Evolutionary conservation across 2,113 vertebrate species (phyloP), one percentile per base, ranked within the genome.

Genomic region (Forbesichthys agassizii): DNA sequence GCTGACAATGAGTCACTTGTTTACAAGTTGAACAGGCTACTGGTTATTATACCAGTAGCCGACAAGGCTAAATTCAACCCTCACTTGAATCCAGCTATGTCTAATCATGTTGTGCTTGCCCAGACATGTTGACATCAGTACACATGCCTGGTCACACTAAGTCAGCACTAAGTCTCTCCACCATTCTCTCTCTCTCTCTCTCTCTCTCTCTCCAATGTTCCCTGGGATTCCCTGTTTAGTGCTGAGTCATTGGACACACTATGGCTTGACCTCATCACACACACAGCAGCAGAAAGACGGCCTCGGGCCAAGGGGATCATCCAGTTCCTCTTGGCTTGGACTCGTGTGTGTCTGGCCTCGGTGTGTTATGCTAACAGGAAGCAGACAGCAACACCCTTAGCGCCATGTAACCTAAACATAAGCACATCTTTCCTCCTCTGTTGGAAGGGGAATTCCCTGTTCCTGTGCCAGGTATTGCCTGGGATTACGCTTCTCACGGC

Each of bases 161-260:
- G 46, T 42, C 48, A 59, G 5, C 74, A 73, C 47, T 57, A 52
- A 13, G 51, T 57, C 9, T 33, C 56, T 33, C 2, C 5, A 59
- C 27, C 27, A 9, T 59, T 9, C 56, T 59, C 13, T 4, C 47
- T 33, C 46, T 13, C n/a, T 27, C 4, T 42, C 48, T n/a, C 62
- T 64, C 51, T 16, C 68, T 3, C 51, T 68, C 64, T 63, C 9
- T 73, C 74, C 66, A 11, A 9, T 54, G 57, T 51, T 5, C 42
- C 11, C 63, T 49, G 88, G 81, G 83, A 90, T 84, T 90, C 88
- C 84, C 85, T 82, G 48, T 58, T 82, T 60, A 68, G 0, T 88
- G 78, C 85, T 60, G 54, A 48, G 59, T 88, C 78, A 76, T 73
- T 79, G 79, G 80, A 61, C 71, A 77, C 81, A 83, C 79, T 62